These are phyloP conservation scores for Heliconius hortense DNA, from an alignment of 2,888 invertebrate genomes.

Conservation along the genomic window DNA sequence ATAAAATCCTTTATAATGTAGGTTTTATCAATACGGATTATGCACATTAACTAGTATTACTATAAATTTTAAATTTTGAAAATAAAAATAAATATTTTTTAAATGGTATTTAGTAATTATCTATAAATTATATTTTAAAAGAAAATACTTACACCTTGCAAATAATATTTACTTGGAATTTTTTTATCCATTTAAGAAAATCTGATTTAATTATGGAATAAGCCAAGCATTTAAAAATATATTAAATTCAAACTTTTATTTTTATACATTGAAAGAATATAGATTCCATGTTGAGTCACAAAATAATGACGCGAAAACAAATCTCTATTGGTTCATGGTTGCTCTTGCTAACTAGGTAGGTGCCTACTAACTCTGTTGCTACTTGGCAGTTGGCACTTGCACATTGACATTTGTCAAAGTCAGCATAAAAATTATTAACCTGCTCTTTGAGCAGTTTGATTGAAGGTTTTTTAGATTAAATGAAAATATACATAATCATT, in stretches of 20 bases:
- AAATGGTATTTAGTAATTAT: too few species aligned
- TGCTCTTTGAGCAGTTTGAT: slow-evolving; percentile 62
- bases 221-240: too few species aligned
- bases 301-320: neutral
- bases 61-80: too few species aligned
- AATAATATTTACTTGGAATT: too few species aligned
- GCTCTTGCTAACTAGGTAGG: neutral
- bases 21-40: neutral
- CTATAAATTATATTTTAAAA: too few species aligned
- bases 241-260: neutral
- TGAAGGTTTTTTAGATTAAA: slow-evolving; percentile 52
- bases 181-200: too few species aligned
- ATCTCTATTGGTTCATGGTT: neutral
- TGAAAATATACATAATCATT: slow-evolving; percentile 54
- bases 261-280: neutral
- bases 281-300: neutral
- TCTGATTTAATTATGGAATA: too few species aligned
- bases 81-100: too few species aligned
- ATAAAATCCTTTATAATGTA: too few species aligned
- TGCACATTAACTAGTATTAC: too few species aligned
- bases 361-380: neutral
- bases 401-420: slow-evolving; percentile 75
- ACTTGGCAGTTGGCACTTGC: slow-evolving; percentile 11
- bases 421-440: slow-evolving; percentile 73
- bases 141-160: too few species aligned